Evolutionary conservation across 2,888 invertebrate species (phyloP), one percentile per base, ranked within the genome.

Genomic region (Myopa tessellatipennis): DNA sequence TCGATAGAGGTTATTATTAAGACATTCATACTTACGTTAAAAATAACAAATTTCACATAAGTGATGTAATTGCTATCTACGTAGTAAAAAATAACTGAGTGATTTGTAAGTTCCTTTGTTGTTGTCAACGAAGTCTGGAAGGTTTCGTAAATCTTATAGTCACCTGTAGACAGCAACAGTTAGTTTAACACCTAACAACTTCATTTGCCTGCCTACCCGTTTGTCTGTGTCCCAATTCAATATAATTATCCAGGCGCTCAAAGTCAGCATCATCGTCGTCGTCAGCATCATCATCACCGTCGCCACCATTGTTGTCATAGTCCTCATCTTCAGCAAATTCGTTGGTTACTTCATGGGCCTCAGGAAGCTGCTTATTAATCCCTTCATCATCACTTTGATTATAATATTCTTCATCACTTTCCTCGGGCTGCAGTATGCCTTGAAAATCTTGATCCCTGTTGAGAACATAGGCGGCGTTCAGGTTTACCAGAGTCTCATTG

Each of bases 21-120:
- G 6, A 40, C 68, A 10, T 40, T 7, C 45, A 63, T 18, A 86
- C 87, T 88, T 80, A 88, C 88, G 79, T 85, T 83, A 50, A 83
- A 83, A 26, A 87, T 79, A 2, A 82, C 79, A 77, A 88, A 88
- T 79, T 85, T 83, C 4, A 85, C 83, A 77, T 82, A 85, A 4
- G 88, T 88, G 71, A 88, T 84, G 60, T 77, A 86, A 76, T 81
- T 79, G 72, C 82, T 85, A 77, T 88, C 88, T 4, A 88, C 84
- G 52, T 85, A 88, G 79, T 88, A 86, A 79, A 88, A 88, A 4
- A 77, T 74, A 4, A 88, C 81, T 0, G 84, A 83, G 50, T 84
- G 86, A 76, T 85, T 85, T n/a, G 77, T 77, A 0, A 74, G 75
- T n/a, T 34, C 50, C 12, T 78, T 52, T 7, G 83, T 82, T 16